Evolutionary conservation across 2,888 invertebrate genomes (phyloP), one percentile per base, ranked within the genome.

Genomic region (Epistrophe eligans): DNA sequence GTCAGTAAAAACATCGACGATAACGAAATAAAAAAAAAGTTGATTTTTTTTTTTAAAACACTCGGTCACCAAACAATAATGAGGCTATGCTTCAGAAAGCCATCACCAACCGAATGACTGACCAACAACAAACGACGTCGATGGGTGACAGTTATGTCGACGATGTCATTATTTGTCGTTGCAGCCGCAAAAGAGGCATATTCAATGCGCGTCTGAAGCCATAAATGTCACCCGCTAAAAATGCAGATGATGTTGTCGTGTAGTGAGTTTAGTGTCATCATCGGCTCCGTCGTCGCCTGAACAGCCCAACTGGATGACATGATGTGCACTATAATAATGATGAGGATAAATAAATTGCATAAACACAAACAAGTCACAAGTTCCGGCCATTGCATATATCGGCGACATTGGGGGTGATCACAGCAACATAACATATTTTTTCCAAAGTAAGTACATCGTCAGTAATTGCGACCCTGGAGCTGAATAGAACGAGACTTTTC

Each of bases 301-400:
- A 55, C 19, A 40, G 7, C 43, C 24, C 4, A 62, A 62, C 66
- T 67, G 71, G 50, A 35, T 35, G 35, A 35, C 84, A 77, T 76
- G 50, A 80, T 77, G 84, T 67, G 76, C 72, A 72, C 64, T 35
- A 70, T 80, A 80, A 80, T 67, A 80, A 84, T 67, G 77, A 85
- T 73, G 80, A 62, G 62, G 62, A 80, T 67, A 81, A 85, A 80
- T 81, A 82, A 87, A 87, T 79, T 87, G 82, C 85, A 82, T 76
- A 87, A 87, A 79, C 79, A 87, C 84, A 71, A 87, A 82, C 79
- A 82, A 82, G 60, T 87, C 77, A 74, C 70, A 82, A 87, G 85
- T 87, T 87, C 85, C 85, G 85, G 85, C 79, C 82, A 76, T 66
- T 3, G 24, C 77, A 71, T 32, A 32, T 32, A 4, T 4, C 35